Evolutionary conservation across 2,797 vertebrate genomes (phyloP), one percentile per base, ranked within the genome.

Genomic region (Siniperca scherzeri): DNA sequence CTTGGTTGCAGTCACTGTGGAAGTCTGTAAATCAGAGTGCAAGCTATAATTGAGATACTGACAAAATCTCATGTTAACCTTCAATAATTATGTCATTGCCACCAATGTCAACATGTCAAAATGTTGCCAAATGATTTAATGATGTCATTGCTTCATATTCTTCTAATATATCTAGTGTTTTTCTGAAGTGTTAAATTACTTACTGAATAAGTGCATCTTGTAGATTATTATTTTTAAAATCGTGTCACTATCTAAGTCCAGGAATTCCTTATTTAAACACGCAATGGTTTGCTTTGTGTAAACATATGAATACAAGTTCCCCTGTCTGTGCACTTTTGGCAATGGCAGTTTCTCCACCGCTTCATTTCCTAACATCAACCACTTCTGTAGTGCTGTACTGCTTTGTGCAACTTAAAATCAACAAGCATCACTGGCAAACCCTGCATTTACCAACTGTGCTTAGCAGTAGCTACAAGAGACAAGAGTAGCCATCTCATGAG

Each of bases 361-460:
- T 44, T 71, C 1, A 48, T 83, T 81, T 84, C 87, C 27, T 42
- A 42, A 84, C 33, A 66, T 30, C 17, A 19, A 67, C n/a, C 50
- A 66, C 77, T 40, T 46, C 11, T 59, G 52, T 22, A 56, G 64
- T 65, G 30, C 30, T 30, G 30, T 75, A 83, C 27, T 53, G 64
- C 22, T 72, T 62, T 79, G 27, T 53, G 53, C 73, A 86, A 66
- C 22, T 61, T 21, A 36, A 7, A n/a, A 9, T 27, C 17, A 14
- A 40, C 25, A 46, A 25, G 25, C 7, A 50, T 81, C 50, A 44
- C 12, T 46, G 53, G 17, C 0, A 0, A 62, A 53, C 25, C 7
- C 3, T 71, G 61, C n/a, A 46, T 64, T 66, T 27, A 66, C 30
- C 50, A 57, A 21, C 7, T 0, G 3, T 40, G 40, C 16, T 71